These are phyloP conservation scores for Pemphredon lugubris DNA, from an alignment of 2,888 invertebrate genomes.

Conservation along the genomic window DNA sequence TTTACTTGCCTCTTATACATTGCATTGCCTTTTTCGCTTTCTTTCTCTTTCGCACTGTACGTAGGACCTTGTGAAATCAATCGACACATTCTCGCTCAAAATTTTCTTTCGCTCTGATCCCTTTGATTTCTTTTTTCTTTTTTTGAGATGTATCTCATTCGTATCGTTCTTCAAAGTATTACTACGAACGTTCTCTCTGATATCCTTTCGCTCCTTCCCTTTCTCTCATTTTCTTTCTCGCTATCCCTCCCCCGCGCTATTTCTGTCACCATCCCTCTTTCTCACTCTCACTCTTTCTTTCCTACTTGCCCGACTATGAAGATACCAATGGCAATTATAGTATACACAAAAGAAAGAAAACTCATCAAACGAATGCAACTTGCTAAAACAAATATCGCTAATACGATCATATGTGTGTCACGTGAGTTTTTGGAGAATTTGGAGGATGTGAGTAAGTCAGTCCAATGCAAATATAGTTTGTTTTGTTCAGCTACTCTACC, in stretches of 20 bases:
- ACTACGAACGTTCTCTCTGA: neutral
- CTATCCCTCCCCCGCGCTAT: neutral
- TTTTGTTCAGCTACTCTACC: conserved; percentile 71
- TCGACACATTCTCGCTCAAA: neutral
- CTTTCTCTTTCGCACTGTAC: conserved; percentile 1
- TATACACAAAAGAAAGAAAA: conserved; percentile 12
- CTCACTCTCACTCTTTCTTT: neutral
- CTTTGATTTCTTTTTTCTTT: neutral
- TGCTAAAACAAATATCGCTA: conserved; percentile 44
- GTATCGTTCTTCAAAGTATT: too few relatives aligned
- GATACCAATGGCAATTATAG: conserved; percentile 36
- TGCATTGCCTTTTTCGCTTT: conserved; percentile 1
- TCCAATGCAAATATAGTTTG: conserved; percentile 54
- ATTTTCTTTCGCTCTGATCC: conserved; percentile 1
- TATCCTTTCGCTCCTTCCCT: neutral
- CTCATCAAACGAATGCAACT: conserved; percentile 34
- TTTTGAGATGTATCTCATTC: too few relatives aligned
- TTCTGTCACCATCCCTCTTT: neutral
- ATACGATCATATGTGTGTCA: conserved; percentile 21
- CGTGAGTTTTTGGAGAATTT: conserved; percentile 41
- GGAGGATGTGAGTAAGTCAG: conserved; percentile 51
- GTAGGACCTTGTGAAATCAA: neutral
- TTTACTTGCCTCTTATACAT: conserved; percentile 44
- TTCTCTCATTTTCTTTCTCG: neutral
- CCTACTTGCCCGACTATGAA: conserved; percentile 10